Conservation (phyloP, 2,888 invertebrate genomes). For the Drosophila paramelanica region DNA sequence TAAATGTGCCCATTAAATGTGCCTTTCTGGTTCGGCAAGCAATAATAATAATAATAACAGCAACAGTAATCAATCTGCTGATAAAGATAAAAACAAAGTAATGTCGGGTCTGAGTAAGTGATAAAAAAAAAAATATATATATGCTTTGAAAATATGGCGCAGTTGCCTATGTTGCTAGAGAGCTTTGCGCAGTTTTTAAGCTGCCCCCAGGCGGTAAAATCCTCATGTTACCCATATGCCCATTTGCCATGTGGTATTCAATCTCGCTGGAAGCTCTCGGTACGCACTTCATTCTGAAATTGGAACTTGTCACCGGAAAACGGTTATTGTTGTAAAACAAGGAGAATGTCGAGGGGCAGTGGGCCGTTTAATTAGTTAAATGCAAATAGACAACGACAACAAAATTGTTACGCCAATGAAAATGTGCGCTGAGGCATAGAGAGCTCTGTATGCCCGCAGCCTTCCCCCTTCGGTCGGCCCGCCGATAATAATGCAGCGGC, state of each 20-base stretch:
- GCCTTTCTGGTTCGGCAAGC: constrained; percentile 37
- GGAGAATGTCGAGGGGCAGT: constrained; percentile 12
- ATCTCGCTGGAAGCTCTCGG: constrained; percentile 35
- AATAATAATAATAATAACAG: constrained; percentile 15
- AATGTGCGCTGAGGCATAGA: constrained; percentile 68
- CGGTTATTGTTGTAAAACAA: constrained; percentile 46
- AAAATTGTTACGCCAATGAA: constrained; percentile 75
- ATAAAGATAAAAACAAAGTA: constrained; percentile 52
- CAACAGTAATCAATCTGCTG: constrained; percentile 62
- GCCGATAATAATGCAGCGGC: constrained; percentile 13
- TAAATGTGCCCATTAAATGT: constrained; percentile 69
- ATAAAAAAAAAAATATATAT: background rate
- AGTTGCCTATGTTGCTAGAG: background rate
- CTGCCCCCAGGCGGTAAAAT: constrained; percentile 37
- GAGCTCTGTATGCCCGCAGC: constrained; percentile 46
- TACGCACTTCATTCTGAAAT: constrained; percentile 63
- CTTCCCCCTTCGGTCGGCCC: background rate
- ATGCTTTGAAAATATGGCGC: constrained; percentile 18
- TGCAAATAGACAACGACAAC: constrained; percentile 60
- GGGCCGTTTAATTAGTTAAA: constrained; percentile 76
- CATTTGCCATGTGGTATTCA: constrained; percentile 49
- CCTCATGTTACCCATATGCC: constrained; percentile 36
- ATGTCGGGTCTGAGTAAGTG: constrained; percentile 49
- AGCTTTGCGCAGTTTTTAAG: background rate
- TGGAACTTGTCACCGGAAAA: constrained; percentile 66